Evolutionary conservation across 1,140 invertebrate species (phyloP).

Genomic region (Babylonia areolata): DNA sequence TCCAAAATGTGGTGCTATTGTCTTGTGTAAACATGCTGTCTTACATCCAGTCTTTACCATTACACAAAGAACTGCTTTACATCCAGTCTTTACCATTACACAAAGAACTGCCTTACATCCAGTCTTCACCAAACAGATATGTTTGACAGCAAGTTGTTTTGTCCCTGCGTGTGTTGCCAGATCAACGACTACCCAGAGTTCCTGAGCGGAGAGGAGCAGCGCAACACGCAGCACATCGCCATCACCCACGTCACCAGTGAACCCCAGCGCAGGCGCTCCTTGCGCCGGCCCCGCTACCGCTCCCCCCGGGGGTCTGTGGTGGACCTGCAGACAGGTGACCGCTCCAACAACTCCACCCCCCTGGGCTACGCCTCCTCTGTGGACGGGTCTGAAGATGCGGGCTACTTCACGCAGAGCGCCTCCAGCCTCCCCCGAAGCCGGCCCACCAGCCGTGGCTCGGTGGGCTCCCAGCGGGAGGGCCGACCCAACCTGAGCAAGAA

Average conservation of each 20-base stretch:
- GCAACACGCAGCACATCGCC: constrained; percentile 71
- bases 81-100: no score
- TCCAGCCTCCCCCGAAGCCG: constrained; percentile 54
- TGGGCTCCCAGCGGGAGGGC: constrained; percentile 37
- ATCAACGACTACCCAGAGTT: constrained; percentile 55
- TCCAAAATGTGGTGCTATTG: no score
- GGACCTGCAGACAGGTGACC: constrained; percentile 50
- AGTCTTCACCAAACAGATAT: no score
- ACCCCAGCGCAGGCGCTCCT: constrained; percentile 52
- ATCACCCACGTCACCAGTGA: constrained; percentile 65
- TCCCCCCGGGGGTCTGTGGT: constrained; percentile 56
- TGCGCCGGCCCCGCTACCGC: constrained; percentile 56
- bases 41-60: no score
- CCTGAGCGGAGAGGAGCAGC: constrained; percentile 67
- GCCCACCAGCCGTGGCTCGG: constrained; percentile 61
- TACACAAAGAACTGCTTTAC: no score
- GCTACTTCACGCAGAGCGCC: constrained; percentile 62
- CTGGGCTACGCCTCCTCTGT: constrained; percentile 58
- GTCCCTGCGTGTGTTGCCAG: no score
- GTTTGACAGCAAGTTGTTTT: no score
- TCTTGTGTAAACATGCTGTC: no score
- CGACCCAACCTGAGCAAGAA: constrained; percentile 46
- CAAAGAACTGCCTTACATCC: no score
- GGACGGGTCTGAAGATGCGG: constrained; percentile 55
- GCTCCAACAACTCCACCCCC: constrained; percentile 67